Base-by-base conservation (phyloP, 2,113 vertebrate species). In the Atrichornis clamosus region DNA sequence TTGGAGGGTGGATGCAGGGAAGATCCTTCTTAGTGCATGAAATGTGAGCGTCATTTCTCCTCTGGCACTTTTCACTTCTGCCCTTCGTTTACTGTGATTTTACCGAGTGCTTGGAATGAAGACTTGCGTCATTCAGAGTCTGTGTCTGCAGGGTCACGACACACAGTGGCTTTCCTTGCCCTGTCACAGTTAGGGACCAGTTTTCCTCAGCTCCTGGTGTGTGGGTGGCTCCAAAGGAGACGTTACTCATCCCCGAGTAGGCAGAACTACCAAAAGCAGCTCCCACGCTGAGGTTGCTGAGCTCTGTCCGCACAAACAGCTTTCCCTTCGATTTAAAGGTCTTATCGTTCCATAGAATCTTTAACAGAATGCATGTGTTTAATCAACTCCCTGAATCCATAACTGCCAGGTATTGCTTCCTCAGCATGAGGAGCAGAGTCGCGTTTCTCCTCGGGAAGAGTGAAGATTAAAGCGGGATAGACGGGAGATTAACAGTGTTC, bases 271-370 rank as follows among this genome's bases (percentile, higher is more conserved):
- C 18, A 1, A 9, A 20, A 92, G 97, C 17, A 63, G 60, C 92
- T 96, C 95, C 96, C 93, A 81, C 62, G 33, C 41, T 1, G 90
- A 65, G 94, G 85, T 89, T 92, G 81, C 83, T 92, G 95, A 94
- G 95, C 91, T 96, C 87, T 91, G 95, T 87, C 95, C 92, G 27
- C 84, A 23, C 92, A 55, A 94, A 87, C 96, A 81, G 96, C 93
- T 95, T 96, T 97, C 89, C 75, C 50, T 96, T 97, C 75, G 74
- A 96, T 97, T 93, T 96, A 92, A 93, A 96, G 97, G 97, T 95
- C 96, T 96, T 80, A 80, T 97, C 46, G 65, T 95, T 94, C 93
- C 75, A 1, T 80, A 42, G 97, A 84, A 94, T 96, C 97, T 97
- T 73, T 81, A 95, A 24, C 80, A 83, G 96, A 82, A 97, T 3